phyloP scores from a whole-genome alignment of 2,888 invertebrate species.

The Aspidapion aeneum region DNA sequence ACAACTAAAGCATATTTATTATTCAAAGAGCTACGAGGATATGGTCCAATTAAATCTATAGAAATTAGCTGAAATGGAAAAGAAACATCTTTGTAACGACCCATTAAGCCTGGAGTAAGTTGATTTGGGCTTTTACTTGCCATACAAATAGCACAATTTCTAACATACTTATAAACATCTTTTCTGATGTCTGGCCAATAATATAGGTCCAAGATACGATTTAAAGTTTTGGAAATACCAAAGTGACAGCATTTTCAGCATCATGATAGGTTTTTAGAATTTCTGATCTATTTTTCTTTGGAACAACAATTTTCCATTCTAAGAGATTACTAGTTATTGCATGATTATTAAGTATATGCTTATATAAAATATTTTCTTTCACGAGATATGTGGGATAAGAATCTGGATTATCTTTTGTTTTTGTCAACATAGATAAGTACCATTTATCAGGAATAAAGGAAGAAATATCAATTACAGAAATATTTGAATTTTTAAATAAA shows the following conservation, averaged over 20 bases:
- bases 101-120: constrained; percentile 14
- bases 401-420: constrained; percentile 15
- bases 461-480: background rate
- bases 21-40: constrained; percentile 7
- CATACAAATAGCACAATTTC: background rate
- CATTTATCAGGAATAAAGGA: constrained; percentile 5
- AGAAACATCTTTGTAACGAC: constrained; percentile 3
- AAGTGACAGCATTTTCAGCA: constrained; percentile 1
- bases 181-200: constrained; percentile 15
- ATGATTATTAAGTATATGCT: constrained; percentile 8
- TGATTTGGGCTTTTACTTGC: constrained; percentile 3
- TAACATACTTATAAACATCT: constrained; percentile 7
- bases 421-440: constrained; percentile 1
- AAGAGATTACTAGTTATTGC: background rate
- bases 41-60: constrained; percentile 19
- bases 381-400: constrained; percentile 18
- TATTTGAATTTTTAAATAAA: too few relatives aligned
- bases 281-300: constrained; percentile 13
- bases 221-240: constrained; percentile 7
- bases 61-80: constrained; percentile 15
- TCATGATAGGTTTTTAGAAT: constrained; percentile 4
- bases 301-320: constrained; percentile 30
- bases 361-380: constrained; percentile 20
- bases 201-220: constrained; percentile 7
- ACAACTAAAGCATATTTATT: constrained; percentile 18